These are phyloP conservation scores for Coenonympha glycerion DNA, from an alignment of 2,888 invertebrate species.

Conservation along the genomic window DNA sequence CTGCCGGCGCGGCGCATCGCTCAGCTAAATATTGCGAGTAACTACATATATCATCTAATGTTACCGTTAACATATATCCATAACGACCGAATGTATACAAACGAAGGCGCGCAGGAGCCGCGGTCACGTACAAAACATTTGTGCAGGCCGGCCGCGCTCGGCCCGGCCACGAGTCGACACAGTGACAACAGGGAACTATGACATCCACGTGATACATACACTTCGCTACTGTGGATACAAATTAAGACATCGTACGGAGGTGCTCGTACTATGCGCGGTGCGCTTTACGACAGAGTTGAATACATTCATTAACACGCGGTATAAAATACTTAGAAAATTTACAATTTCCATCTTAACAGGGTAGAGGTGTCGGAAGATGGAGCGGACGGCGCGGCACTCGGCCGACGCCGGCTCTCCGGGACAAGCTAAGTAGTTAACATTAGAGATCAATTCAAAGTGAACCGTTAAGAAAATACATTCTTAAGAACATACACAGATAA, in stretches of 20 bases:
- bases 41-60: conserved; percentile 67
- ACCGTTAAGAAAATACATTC: conserved; percentile 56
- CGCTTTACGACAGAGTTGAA: conserved; percentile 52
- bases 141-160: too few relatives aligned
- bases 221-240: conserved; percentile 40
- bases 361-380: conserved; percentile 45
- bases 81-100: conserved; percentile 56
- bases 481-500: conserved; percentile 60
- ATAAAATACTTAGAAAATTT: conserved; percentile 75
- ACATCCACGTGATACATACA: conserved; percentile 40
- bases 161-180: conserved; percentile 41
- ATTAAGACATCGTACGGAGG: conserved; percentile 40
- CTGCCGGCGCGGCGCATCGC: too few relatives aligned
- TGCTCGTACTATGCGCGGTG: conserved; percentile 32
- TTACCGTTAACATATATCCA: conserved; percentile 57
- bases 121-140: conserved; percentile 53
- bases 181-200: conserved; percentile 36
- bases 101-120: conserved; percentile 49
- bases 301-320: conserved; percentile 67
- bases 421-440: conserved; percentile 34
- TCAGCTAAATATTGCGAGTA: conserved; percentile 68
- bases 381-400: conserved; percentile 35
- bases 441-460: conserved; percentile 48
- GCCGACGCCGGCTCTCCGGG: conserved; percentile 30
- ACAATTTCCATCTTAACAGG: conserved; percentile 63